Percentiles rank a stretch among this genome's conserved stretches.
Evolutionary conservation across 1,140 invertebrate genomes (phyloP).

Genomic region (Chironomus striatipennis): DNA sequence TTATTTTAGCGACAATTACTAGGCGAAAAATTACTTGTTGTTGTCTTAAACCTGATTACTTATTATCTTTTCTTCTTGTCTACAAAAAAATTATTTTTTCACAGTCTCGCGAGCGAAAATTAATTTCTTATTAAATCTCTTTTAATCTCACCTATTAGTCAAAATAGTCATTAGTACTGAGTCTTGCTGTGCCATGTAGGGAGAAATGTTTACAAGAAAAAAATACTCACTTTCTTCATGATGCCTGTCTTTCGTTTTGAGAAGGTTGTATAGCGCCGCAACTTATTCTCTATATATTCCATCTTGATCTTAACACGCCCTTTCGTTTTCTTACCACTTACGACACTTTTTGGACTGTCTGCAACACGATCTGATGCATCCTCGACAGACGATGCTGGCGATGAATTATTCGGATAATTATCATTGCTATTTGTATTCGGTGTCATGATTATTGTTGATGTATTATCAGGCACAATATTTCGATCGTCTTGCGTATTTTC

Average conservation of each 20-base stretch:
- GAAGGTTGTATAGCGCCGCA: slow-evolving; percentile 94
- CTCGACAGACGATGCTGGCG: background rate
- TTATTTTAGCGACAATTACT: too few species aligned
- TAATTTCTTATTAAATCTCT: too few species aligned
- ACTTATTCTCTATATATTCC: slow-evolving; percentile 98
- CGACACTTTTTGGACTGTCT: background rate
- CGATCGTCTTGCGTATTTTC: background rate
- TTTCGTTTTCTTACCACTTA: slow-evolving; percentile 85
- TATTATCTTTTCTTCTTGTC: too few species aligned
- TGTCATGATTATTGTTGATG: background rate
- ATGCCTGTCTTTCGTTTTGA: slow-evolving; percentile 98
- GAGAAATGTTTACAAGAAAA: too few species aligned
- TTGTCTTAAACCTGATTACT: too few species aligned
- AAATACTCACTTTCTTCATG: slow-evolving; percentile 91
- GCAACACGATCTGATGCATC: background rate
- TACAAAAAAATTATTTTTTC: too few species aligned
- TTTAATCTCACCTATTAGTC: too few species aligned
- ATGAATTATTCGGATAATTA: slow-evolving; percentile 9
- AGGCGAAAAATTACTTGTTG: too few species aligned
- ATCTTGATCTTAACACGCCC: slow-evolving; percentile 98
- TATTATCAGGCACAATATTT: background rate
- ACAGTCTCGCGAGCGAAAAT: too few species aligned
- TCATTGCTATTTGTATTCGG: slow-evolving; percentile 17
- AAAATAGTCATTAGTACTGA: too few species aligned
- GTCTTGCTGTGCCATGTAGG: too few species aligned